phyloP scores from a whole-genome alignment of 2,797 vertebrate genomes.

The Bufotes viridis region DNA sequence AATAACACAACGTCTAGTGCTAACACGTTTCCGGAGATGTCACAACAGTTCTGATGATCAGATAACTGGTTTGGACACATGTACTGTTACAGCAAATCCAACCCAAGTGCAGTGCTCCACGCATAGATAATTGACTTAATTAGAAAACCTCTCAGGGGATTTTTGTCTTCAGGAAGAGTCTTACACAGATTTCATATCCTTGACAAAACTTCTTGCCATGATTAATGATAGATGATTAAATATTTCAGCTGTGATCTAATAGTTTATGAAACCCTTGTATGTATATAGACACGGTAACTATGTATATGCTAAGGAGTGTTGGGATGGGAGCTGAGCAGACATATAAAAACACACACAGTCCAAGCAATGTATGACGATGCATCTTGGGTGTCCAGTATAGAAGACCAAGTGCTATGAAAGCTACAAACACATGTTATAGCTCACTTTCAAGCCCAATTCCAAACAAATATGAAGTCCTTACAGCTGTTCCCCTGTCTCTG shows the following conservation, averaged over 20 bases:
- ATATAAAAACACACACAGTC: conserved; percentile 26
- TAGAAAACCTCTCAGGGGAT: conserved; percentile 14
- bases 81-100: conserved; percentile 22
- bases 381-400: conserved; percentile 16
- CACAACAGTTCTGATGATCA: neutral
- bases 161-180: conserved; percentile 23
- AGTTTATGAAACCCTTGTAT: conserved; percentile 20
- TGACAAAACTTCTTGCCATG: conserved; percentile 17
- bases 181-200: neutral
- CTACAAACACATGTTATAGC: conserved; percentile 47
- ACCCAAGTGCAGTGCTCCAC: conserved; percentile 4
- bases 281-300: conserved; percentile 8
- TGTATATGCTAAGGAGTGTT: conserved; percentile 6
- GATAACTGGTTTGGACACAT: conserved; percentile 46
- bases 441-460: conserved; percentile 19
- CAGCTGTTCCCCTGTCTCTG: conserved; percentile 42
- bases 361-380: conserved; percentile 24
- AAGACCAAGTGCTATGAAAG: conserved; percentile 15
- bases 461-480: conserved; percentile 8
- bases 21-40: conserved; percentile 22
- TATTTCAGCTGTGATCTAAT: conserved; percentile 46
- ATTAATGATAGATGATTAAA: conserved; percentile 25
- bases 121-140: conserved; percentile 42
- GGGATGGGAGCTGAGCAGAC: conserved; percentile 20
- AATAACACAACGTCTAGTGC: neutral